Percentiles rank a stretch among this genome's conserved stretches.
Conservation (phyloP, 2,888 invertebrate genomes). For the Amphiduros pacificus region DNA sequence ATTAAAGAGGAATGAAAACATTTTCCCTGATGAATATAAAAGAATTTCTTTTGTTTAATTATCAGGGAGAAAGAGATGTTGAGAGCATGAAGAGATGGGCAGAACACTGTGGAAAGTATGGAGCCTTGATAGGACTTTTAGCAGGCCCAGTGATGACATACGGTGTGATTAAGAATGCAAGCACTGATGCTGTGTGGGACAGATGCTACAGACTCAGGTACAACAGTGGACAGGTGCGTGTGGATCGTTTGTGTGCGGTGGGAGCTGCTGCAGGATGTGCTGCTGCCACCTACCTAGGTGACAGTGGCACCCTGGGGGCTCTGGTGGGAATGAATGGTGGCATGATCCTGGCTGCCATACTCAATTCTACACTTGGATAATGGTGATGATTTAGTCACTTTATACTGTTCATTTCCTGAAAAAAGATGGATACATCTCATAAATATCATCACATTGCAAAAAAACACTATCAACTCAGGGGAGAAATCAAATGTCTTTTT, state of each 20-base stretch:
- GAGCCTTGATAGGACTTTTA: constrained; percentile 25
- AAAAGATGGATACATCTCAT: too few relatives aligned
- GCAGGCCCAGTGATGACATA: constrained; percentile 27
- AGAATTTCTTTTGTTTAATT: too few relatives aligned
- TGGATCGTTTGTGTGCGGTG: constrained; percentile 26
- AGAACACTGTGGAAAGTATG: constrained; percentile 24
- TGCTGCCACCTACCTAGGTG: constrained; percentile 1
- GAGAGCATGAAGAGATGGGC: constrained; percentile 17
- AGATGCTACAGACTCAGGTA: constrained; percentile 32
- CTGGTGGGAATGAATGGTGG: constrained; percentile 28
- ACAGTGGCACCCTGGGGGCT: constrained; percentile 19
- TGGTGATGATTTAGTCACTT: too few relatives aligned
- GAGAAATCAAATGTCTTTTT: too few relatives aligned
- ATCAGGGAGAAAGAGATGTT: neutral
- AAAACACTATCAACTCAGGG: too few relatives aligned
- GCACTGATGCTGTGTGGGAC: constrained; percentile 25
- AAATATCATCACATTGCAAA: too few relatives aligned
- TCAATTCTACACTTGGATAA: constrained; percentile 18
- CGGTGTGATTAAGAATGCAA: constrained; percentile 7
- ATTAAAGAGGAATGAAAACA: too few relatives aligned
- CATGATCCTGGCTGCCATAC: constrained; percentile 18
- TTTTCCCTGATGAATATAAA: too few relatives aligned
- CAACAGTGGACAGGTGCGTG: constrained; percentile 31
- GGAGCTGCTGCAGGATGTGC: constrained; percentile 24
- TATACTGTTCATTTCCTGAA: too few relatives aligned